phyloP scores from a whole-genome alignment of 2,888 invertebrate species.

The Parelbella ahira region DNA sequence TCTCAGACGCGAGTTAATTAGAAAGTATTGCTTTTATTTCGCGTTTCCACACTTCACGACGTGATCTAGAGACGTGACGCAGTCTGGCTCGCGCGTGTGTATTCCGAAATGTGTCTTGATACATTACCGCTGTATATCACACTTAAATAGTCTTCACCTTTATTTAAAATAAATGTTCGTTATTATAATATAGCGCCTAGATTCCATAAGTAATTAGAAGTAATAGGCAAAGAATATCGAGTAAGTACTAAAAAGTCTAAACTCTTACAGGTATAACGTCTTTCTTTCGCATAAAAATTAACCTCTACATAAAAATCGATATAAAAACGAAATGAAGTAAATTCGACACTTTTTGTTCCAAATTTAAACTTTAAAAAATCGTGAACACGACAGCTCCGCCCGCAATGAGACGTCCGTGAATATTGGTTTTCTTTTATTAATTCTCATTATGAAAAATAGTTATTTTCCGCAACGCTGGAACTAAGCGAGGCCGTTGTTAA shows the following conservation, averaged over 20 bases:
- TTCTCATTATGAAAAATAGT: slow-evolving; percentile 39
- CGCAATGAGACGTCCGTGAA: slow-evolving; percentile 31
- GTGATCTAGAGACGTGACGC: slow-evolving; percentile 52
- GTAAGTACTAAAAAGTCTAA: too few species aligned
- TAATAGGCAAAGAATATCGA: too few species aligned
- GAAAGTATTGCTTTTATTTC: slow-evolving; percentile 80
- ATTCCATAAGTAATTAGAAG: too few species aligned
- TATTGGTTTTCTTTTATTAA: slow-evolving; percentile 34
- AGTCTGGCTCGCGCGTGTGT: slow-evolving; percentile 44
- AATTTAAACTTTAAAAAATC: slow-evolving; percentile 36
- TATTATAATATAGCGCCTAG: too few species aligned
- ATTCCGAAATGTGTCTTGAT: slow-evolving; percentile 60
- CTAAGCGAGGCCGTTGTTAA: slow-evolving; percentile 50
- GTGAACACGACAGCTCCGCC: slow-evolving; percentile 24
- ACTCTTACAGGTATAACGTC: too few species aligned
- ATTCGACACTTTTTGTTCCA: too few species aligned
- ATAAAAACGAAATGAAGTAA: too few species aligned
- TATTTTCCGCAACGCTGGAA: slow-evolving; percentile 38
- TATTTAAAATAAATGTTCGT: too few species aligned
- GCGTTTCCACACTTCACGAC: slow-evolving; percentile 68
- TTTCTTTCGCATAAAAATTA: too few species aligned
- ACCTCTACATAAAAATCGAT: too few species aligned
- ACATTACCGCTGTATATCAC: slow-evolving; percentile 37
- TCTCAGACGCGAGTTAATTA: slow-evolving; percentile 68
- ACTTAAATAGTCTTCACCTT: too few species aligned